phyloP scores from a whole-genome alignment of 2,888 invertebrate species.

The Panorpa germanica region DNA sequence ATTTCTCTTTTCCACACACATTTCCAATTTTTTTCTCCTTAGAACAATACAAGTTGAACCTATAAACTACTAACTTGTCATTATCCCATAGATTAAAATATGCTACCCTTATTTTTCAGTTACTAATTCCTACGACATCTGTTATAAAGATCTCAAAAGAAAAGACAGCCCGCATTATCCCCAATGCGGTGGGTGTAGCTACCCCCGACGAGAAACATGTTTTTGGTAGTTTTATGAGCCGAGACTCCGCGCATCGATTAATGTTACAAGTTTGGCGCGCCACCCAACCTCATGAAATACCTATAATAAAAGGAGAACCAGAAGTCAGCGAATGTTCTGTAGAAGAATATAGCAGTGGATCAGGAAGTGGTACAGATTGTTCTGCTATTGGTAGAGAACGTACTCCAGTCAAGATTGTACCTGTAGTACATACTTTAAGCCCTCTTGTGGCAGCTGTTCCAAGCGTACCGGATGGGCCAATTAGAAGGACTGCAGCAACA shows the following conservation, averaged over 20 bases:
- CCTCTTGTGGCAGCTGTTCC: too few relatives aligned
- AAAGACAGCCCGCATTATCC: slow-evolving; percentile 84
- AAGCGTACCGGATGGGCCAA: too few relatives aligned
- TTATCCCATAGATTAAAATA: not conserved
- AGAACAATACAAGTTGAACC: too few relatives aligned
- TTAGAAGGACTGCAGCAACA: too few relatives aligned
- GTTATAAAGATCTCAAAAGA: slow-evolving; percentile 82
- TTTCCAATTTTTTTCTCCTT: not conserved
- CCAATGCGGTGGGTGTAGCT: slow-evolving; percentile 79
- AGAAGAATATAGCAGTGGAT: slow-evolving; percentile 34
- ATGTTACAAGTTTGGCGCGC: slow-evolving; percentile 74
- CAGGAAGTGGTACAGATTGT: slow-evolving; percentile 31
- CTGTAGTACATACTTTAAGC: too few relatives aligned
- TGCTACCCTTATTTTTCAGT: slow-evolving; percentile 28
- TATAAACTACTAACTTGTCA: too few relatives aligned
- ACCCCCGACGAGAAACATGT: slow-evolving; percentile 75
- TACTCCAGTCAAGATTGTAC: too few relatives aligned
- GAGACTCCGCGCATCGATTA: slow-evolving; percentile 72
- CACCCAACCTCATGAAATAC: slow-evolving; percentile 25
- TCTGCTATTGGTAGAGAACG: slow-evolving; percentile 14
- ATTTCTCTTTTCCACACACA: not conserved
- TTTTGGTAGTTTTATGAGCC: slow-evolving; percentile 75
- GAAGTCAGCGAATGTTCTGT: slow-evolving; percentile 20
- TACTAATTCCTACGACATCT: slow-evolving; percentile 71
- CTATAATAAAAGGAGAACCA: slow-evolving; percentile 19